These are phyloP conservation scores for Apomyelois bistriatella DNA, from an alignment of 2,888 invertebrate genomes.

Conservation along the genomic window DNA sequence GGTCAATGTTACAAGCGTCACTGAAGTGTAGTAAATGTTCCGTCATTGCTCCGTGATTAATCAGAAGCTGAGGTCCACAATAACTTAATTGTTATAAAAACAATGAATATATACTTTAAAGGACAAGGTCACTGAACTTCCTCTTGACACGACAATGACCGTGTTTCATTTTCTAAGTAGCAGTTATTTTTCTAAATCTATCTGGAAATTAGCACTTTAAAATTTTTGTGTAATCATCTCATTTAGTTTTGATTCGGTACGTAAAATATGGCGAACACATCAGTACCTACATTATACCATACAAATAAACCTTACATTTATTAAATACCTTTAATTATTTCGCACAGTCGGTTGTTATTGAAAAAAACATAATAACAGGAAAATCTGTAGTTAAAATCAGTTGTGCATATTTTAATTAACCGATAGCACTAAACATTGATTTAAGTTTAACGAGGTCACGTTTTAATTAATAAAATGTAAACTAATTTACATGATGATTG, in stretches of 20 bases:
- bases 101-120: constrained; percentile 35
- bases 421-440: background rate
- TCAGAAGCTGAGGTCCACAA: background rate
- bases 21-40: constrained; percentile 12
- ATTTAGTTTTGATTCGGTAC: too few species aligned
- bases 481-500: too few species aligned
- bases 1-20: constrained; percentile 22
- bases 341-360: background rate
- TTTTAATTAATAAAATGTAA: too few species aligned
- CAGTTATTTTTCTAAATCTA: background rate
- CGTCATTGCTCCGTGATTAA: constrained; percentile 3
- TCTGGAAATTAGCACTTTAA: too few species aligned
- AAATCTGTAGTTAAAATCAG: background rate
- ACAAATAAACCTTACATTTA: too few species aligned
- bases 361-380: background rate
- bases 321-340: background rate
- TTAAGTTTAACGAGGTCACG: background rate
- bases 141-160: constrained; percentile 41
- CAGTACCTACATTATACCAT: too few species aligned
- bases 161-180: constrained; percentile 20
- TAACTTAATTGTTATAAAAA: constrained; percentile 36
- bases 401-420: background rate
- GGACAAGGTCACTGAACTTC: constrained; percentile 34
- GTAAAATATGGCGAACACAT: too few species aligned
- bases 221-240: too few species aligned